Conservation (phyloP, 30 jellyfish, hydroid and myxozoan species). For the Aurelia aurita region DNA sequence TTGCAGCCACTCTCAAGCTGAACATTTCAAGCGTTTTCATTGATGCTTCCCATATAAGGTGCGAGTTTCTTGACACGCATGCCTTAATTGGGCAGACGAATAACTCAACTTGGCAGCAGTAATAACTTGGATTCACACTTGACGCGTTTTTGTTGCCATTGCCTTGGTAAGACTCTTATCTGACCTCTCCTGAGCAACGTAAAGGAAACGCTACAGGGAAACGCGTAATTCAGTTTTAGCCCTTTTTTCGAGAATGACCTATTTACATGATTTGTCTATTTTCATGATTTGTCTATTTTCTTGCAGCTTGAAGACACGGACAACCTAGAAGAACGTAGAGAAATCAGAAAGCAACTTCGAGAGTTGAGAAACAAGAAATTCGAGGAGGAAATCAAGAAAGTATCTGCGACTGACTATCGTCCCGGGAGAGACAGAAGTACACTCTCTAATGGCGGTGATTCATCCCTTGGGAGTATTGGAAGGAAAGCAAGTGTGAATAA, state of each 20-base stretch:
- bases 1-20: no score
- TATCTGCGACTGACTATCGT: conserved; percentile 82
- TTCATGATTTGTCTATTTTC: not conserved
- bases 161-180: no score
- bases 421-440: conserved; percentile 58
- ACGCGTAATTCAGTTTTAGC: not conserved
- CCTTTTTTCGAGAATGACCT: not conserved
- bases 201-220: no score
- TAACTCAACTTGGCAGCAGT: no score
- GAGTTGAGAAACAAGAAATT: conserved; percentile 90
- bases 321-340: conserved; percentile 92
- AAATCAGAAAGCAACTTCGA: conserved; percentile 86
- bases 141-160: no score
- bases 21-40: no score
- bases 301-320: conserved; percentile 92
- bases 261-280: no score
- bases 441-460: conserved; percentile 77
- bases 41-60: no score
- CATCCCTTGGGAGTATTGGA: conserved; percentile 63
- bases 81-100: no score
- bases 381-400: conserved; percentile 93
- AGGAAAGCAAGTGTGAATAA: conserved; percentile 49
- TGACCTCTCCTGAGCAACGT: no score
- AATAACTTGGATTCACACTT: no score
- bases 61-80: no score